Conservation (phyloP, 2,113 vertebrate genomes). For the Chaenocephalus aceratus region DNA sequence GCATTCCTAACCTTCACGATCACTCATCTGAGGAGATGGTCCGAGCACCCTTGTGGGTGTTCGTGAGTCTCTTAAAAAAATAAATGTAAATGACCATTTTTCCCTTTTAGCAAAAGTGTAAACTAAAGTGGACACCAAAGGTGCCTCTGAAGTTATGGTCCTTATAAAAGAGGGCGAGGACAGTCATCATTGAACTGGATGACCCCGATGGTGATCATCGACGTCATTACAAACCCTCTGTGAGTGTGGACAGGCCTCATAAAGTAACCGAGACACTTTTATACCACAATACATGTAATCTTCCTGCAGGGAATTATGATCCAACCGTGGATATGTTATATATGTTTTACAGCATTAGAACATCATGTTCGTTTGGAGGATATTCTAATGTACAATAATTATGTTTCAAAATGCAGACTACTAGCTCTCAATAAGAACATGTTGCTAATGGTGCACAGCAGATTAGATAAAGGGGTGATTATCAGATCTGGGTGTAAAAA, state of each 20-base stretch:
- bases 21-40: conserved; percentile 17
- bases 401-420: neutral
- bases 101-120: conserved; percentile 12
- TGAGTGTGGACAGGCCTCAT: conserved; percentile 12
- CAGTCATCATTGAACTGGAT: conserved; percentile 1
- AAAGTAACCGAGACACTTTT: neutral
- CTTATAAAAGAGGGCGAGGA: conserved; percentile 1
- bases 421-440: neutral
- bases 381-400: neutral
- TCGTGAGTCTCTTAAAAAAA: conserved; percentile 43
- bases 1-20: conserved; percentile 17
- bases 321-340: neutral
- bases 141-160: neutral
- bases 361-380: neutral
- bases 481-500: neutral
- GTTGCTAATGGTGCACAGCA: neutral
- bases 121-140: neutral
- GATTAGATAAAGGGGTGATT: neutral
- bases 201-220: neutral
- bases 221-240: conserved; percentile 18
- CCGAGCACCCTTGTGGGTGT: conserved; percentile 26
- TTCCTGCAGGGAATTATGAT: neutral
- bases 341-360: neutral
- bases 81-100: conserved; percentile 27
- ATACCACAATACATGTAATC: neutral